Conservation (phyloP, 2,888 invertebrate genomes). For the Teleogryllus oceanicus region DNA sequence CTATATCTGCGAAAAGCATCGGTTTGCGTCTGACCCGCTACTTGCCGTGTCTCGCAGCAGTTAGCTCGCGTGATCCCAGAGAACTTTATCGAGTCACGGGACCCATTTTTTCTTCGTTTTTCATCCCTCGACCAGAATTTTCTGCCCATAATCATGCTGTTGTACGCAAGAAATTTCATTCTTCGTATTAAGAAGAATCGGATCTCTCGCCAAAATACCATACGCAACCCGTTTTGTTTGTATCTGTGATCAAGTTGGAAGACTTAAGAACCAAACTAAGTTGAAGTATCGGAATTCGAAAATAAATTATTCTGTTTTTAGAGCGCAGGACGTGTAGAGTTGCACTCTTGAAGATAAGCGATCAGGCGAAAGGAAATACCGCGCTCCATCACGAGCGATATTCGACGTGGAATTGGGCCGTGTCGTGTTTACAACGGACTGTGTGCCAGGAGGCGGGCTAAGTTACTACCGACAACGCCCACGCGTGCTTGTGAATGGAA, state of each 20-base stretch:
- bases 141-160: neutral
- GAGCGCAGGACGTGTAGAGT: neutral
- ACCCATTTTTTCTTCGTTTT: neutral
- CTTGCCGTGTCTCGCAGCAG: neutral
- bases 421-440: neutral
- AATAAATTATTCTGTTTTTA: too few species aligned
- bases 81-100: constrained; percentile 4
- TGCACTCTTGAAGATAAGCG: neutral
- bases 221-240: too few species aligned
- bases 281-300: too few species aligned
- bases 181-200: neutral
- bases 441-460: neutral
- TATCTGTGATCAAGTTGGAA: too few species aligned
- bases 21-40: neutral
- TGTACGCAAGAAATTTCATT: neutral
- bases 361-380: neutral
- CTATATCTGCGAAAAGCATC: too few species aligned
- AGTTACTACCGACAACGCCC: constrained; percentile 18
- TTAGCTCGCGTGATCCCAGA: constrained; percentile 1
- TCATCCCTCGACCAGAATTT: neutral
- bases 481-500: constrained; percentile 2
- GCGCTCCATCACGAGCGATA: neutral
- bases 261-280: too few species aligned
- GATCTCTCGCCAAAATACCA: too few species aligned
- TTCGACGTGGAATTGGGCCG: neutral